A percentile compares a stretch with the other conserved stretches of the same genome.
Conservation (phyloP, 2,113 vertebrate genomes). For the Rhynchopsitta pachyrhyncha region DNA sequence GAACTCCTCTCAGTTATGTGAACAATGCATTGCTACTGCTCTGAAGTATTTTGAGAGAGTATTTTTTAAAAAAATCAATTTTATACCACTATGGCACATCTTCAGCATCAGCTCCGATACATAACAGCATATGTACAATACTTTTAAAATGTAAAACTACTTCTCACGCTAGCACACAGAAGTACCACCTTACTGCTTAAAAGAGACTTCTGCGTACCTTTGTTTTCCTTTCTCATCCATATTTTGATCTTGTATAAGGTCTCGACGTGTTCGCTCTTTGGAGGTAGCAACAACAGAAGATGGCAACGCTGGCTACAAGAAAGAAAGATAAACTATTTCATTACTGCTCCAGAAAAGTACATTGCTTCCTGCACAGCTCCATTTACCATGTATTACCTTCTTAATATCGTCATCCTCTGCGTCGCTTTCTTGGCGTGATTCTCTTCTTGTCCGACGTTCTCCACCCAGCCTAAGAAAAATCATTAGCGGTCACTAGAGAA, state of each 20-base stretch:
- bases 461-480: constrained; percentile 86
- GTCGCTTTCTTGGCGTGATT: constrained; percentile 96
- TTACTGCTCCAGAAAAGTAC: neutral
- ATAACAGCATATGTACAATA: neutral
- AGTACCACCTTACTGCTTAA: rapidly evolving
- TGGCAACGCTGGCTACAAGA: constrained; percentile 91
- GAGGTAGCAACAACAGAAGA: constrained; percentile 99
- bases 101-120: neutral
- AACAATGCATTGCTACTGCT: neutral
- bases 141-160: neutral
- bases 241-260: constrained; percentile 99
- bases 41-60: neutral
- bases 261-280: constrained; percentile 97
- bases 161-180: neutral
- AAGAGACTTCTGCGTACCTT: constrained; percentile 75
- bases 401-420: constrained; percentile 98
- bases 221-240: constrained; percentile 99
- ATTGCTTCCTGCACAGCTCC: neutral
- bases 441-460: constrained; percentile 94
- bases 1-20: neutral
- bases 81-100: neutral
- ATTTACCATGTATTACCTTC: constrained; percentile 78
- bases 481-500: neutral
- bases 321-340: neutral
- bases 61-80: neutral